Conservation (phyloP, 2,113 vertebrate species). For the Centropus unirufus region DNA sequence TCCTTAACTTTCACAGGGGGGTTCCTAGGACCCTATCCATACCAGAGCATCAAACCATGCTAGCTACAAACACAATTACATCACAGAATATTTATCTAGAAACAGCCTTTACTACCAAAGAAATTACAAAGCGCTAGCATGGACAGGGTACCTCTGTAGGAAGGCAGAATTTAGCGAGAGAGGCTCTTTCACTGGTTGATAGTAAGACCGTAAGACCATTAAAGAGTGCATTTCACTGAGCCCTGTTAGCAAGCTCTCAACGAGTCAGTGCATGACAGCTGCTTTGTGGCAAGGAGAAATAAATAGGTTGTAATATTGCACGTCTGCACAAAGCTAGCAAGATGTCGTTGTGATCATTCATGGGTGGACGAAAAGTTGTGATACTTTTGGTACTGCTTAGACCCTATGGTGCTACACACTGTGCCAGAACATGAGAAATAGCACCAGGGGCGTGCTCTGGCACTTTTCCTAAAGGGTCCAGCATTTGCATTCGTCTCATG, state of each 20-base stretch:
- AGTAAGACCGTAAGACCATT: conserved; percentile 41
- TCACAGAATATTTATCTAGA: conserved; percentile 65
- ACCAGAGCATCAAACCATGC: conserved; percentile 63
- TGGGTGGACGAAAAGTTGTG: conserved; percentile 51
- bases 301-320: conserved; percentile 37
- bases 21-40: conserved; percentile 53
- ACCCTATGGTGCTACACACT: conserved; percentile 75
- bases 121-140: conserved; percentile 64
- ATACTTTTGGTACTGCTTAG: conserved; percentile 56
- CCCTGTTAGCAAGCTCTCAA: conserved; percentile 54
- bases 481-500: conserved; percentile 61
- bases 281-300: conserved; percentile 41
- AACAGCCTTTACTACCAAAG: conserved; percentile 60
- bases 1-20: conserved; percentile 5
- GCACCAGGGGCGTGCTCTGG: conserved; percentile 82
- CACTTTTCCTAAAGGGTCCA: conserved; percentile 77
- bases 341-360: conserved; percentile 45
- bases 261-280: conserved; percentile 34
- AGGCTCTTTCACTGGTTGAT: background rate
- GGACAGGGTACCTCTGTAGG: conserved; percentile 60
- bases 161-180: conserved; percentile 33
- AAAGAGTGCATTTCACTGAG: conserved; percentile 42
- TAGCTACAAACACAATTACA: conserved; percentile 64
- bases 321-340: conserved; percentile 44
- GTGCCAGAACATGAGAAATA: conserved; percentile 84